Evolutionary conservation across 2,113 vertebrate species (phyloP), one percentile per base, ranked within the genome.

Genomic region (Heptranchias perlo): DNA sequence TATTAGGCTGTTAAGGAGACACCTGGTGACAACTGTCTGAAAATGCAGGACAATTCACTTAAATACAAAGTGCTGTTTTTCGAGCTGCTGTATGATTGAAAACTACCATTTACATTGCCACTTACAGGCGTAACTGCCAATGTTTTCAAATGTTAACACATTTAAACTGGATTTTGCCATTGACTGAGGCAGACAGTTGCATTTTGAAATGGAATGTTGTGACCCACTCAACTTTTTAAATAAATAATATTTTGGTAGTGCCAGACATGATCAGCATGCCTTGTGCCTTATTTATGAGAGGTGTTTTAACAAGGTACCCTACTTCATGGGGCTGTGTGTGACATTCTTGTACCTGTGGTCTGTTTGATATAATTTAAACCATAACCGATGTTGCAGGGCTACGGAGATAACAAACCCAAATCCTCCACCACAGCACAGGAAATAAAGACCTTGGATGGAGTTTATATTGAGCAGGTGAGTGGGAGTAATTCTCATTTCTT

Each of bases 371-470:
- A 62, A 93, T 93, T 62, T 62, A 39, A 93, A 62, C 89, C 31
- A 39, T 39, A 39, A 93, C 58, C 64, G 61, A 39, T 93, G 14
- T 52, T 39, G 76, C 96, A 99, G 99, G 99, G 99, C 14, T 99
- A 99, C 0, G 99, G 99, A 96, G 99, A 99, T 97, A 99, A 98
- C 97, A 99, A 99, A 96, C 98, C 99, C 94, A 99, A 99, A 96
- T 99, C 99, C 0, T 99, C 99, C 7, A 99, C 99, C 0, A 98
- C 98, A 0, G 98, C 99, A 47, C 99, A 99, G 96, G 99, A 99
- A 97, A 98, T 99, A 94, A 99, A 99, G 97, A 99, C 98, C 1
- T 96, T 99, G 97, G 99, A 99, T 7, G 98, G 99, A 25, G 97
- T 99, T 96, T 99, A 99, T 96, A 96, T 98, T 0, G 99, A 99